These are phyloP conservation scores for Sciaenops ocellatus DNA, from an alignment of 2,797 vertebrate species.

Conservation along the genomic window DNA sequence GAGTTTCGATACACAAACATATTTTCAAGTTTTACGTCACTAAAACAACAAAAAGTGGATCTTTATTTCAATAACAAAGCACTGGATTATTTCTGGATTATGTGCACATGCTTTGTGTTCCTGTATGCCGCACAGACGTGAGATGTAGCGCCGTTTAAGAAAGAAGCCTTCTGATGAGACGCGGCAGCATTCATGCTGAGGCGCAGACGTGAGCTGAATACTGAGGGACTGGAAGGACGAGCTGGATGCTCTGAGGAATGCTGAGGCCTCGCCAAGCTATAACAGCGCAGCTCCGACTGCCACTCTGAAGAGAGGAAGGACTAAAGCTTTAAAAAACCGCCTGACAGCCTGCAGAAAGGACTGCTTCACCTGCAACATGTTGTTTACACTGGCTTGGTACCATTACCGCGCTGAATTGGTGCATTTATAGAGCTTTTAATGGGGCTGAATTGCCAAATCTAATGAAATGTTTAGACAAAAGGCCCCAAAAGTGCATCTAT, in stretches of 20 bases:
- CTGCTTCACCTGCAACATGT: constrained; percentile 15
- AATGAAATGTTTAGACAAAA: constrained; percentile 7
- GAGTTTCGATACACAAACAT: constrained; percentile 6
- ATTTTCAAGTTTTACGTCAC: not conserved
- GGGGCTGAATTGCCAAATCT: not conserved
- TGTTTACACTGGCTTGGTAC: not conserved
- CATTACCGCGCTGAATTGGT: not conserved
- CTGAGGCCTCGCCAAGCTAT: constrained; percentile 56
- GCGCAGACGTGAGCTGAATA: constrained; percentile 72
- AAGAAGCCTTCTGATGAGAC: constrained; percentile 32
- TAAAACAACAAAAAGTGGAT: constrained; percentile 12
- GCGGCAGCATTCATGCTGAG: constrained; percentile 59
- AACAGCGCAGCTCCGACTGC: constrained; percentile 38
- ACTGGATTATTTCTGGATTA: constrained; percentile 17
- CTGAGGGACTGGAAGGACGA: constrained; percentile 58
- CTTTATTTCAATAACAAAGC: constrained; percentile 3
- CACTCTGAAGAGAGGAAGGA: constrained; percentile 41
- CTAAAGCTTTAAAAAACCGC: constrained; percentile 7
- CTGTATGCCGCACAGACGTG: not conserved
- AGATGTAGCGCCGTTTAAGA: constrained; percentile 15
- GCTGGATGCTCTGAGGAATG: constrained; percentile 77
- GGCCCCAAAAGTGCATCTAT: constrained; percentile 15
- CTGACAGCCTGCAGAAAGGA: constrained; percentile 16
- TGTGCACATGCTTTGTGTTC: constrained; percentile 13
- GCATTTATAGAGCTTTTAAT: not conserved